These are phyloP conservation scores for Tichodroma muraria DNA, from an alignment of 2,113 vertebrate genomes.

Conservation along the genomic window DNA sequence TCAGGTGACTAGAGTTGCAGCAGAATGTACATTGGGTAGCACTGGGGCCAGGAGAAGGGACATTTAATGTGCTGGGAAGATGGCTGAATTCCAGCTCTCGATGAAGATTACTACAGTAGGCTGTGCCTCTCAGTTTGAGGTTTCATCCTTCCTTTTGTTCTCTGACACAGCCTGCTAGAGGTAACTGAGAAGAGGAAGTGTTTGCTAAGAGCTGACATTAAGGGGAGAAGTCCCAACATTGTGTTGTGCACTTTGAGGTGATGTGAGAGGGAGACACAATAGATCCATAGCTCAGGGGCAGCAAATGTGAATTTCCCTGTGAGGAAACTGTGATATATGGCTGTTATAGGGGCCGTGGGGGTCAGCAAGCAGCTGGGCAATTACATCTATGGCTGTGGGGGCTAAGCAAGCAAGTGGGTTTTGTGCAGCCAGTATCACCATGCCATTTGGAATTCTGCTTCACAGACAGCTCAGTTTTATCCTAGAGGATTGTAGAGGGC, in stretches of 20 bases:
- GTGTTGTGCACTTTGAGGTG: neutral
- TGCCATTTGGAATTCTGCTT: neutral
- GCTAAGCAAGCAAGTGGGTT: neutral
- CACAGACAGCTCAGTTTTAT: neutral
- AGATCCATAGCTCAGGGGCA: neutral
- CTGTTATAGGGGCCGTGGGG: neutral
- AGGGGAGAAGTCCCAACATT: neutral
- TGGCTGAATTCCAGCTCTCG: neutral
- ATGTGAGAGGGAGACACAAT: accelerated
- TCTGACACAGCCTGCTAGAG: neutral
- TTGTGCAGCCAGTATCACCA: neutral
- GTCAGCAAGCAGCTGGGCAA: neutral
- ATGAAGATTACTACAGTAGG: neutral
- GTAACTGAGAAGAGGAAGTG: neutral
- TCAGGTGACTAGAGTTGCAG: neutral
- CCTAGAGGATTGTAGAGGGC: neutral
- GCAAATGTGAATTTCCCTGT: neutral
- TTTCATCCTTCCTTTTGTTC: neutral
- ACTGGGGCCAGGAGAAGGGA: neutral
- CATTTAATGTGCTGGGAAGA: neutral
- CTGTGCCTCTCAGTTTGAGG: neutral
- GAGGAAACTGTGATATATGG: neutral
- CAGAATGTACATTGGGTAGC: neutral
- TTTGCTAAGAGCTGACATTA: neutral
- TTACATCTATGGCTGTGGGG: neutral